A percentile compares a stretch with the other conserved stretches of the same genome.
Conservation (phyloP, 2,113 vertebrate genomes). For the Plotosus lineatus region DNA sequence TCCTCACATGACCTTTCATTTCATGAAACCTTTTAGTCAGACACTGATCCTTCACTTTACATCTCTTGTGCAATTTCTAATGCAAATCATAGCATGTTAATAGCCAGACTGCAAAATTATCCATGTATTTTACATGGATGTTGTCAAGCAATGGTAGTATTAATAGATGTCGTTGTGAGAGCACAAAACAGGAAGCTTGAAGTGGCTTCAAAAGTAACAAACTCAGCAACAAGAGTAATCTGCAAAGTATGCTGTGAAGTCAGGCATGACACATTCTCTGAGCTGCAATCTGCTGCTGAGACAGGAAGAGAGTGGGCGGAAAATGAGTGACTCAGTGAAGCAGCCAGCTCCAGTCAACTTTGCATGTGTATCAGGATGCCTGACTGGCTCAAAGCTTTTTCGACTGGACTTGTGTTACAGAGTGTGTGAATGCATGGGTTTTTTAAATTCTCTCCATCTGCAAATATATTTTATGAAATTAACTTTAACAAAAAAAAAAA, state of each 20-base stretch:
- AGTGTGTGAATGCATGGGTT: no score
- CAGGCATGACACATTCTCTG: slow-evolving; percentile 48
- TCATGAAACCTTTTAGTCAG: not conserved
- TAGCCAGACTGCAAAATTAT: not conserved
- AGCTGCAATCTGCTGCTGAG: slow-evolving; percentile 51
- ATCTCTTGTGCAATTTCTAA: not conserved
- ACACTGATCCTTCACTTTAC: not conserved
- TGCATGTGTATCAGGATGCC: slow-evolving; percentile 20
- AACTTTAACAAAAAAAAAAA: not conserved
- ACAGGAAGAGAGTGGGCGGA: slow-evolving; percentile 61
- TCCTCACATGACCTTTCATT: slow-evolving; percentile 38
- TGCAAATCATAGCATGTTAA: not conserved
- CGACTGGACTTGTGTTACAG: not conserved
- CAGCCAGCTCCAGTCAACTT: slow-evolving; percentile 67
- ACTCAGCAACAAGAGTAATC: slow-evolving; percentile 55
- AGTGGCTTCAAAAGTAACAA: slow-evolving; percentile 49
- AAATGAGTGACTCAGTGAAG: slow-evolving; percentile 81
- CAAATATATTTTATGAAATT: not conserved
- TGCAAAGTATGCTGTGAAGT: slow-evolving; percentile 55
- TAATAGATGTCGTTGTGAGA: slow-evolving; percentile 21
- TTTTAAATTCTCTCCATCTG: not conserved
- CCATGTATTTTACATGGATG: slow-evolving; percentile 9
- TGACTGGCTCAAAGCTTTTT: not conserved
- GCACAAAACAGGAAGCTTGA: slow-evolving; percentile 40
- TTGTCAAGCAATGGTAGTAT: slow-evolving; percentile 26